Evolutionary conservation across 2,888 invertebrate species (phyloP).

Genomic region (Drosophila parthenogenetica): DNA sequence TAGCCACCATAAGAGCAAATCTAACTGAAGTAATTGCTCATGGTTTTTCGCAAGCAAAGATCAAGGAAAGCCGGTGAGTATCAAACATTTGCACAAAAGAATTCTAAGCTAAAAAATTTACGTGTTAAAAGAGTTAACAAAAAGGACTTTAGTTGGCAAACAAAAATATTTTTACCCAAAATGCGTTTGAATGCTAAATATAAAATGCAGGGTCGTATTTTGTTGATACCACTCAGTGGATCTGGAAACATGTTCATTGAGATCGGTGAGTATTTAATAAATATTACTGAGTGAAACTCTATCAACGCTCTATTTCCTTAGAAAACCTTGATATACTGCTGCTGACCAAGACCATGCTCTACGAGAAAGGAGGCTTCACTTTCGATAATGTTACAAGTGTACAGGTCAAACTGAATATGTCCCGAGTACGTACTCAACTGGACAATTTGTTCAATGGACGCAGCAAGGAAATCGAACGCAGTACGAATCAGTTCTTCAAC

Average conservation of each 20-base stretch:
- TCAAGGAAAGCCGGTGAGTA: conserved; percentile 87
- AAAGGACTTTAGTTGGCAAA: conserved; percentile 88
- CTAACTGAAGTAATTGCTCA: conserved; percentile 88
- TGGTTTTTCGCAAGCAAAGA: conserved; percentile 88
- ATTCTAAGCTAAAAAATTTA: too few species aligned
- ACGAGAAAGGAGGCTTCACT: conserved; percentile 87
- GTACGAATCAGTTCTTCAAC: conserved; percentile 89
- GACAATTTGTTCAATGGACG: conserved; percentile 87
- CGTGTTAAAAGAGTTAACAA: conserved; percentile 86
- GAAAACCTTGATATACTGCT: conserved; percentile 88
- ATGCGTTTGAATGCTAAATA: conserved; percentile 89
- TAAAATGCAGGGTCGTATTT: conserved; percentile 88
- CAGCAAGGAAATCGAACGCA: conserved; percentile 86
- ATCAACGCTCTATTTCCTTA: conserved; percentile 66
- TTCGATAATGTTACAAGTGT: conserved; percentile 89
- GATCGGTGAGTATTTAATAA: conserved; percentile 86
- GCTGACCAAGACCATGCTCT: conserved; percentile 87
- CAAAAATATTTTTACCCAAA: conserved; percentile 88
- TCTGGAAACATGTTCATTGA: conserved; percentile 89
- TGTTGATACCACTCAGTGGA: conserved; percentile 89
- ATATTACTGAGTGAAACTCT: neutral
- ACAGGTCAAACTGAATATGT: conserved; percentile 88
- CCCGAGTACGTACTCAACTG: conserved; percentile 88
- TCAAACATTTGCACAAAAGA: neutral
- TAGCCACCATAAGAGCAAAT: conserved; percentile 90